Evolutionary conservation across 1,140 invertebrate species (phyloP), one percentile per base, ranked within the genome.

Genomic region (Musca domestica): DNA sequence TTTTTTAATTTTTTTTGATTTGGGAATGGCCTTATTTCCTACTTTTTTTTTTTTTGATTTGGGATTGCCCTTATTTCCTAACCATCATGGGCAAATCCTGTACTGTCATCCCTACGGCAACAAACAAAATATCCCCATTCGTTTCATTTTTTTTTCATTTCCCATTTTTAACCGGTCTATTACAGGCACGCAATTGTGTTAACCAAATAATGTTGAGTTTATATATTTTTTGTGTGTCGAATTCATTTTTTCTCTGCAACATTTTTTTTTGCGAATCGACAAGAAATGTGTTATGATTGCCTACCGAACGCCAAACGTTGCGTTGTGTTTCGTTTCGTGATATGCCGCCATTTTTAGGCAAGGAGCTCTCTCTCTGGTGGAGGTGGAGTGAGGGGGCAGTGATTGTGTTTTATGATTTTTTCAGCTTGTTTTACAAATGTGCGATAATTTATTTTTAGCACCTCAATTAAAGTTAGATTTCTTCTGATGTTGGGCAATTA

Each of bases 401-500:
- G 25, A 56, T 27, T 56, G 52, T 27, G 22, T 25, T 54, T 54
- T 56, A 14, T 56, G 25, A 15, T 61, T 61, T 25, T 34, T 17
- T n/a, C 27, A 61, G 22, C 56, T 34, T 61, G 56, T 61, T 61
- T 61, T 61, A 41, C 56, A 61, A 61, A 34, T 61, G 56, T 61
- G 56, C 22, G 56, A 61, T 61, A 61, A 61, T 61, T 61, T 61
- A 61, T 61, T 61, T 61, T 61, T 61, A 61, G 56, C 56, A 61
- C 56, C 56, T 61, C 34, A 61, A 61, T 61, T 61, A 61, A 61
- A 61, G 34, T 61, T 61, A 41, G 56, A 41, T 30, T 61, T 61
- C 34, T 61, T 9, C 20, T 51, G 17, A 19, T 17, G 17, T 51
- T 58, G 6, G 34, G 5, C 34, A 41, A 41, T 41, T 41, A 41